phyloP scores from a whole-genome alignment of 2,888 invertebrate species.

The Drosophila silvestris region DNA sequence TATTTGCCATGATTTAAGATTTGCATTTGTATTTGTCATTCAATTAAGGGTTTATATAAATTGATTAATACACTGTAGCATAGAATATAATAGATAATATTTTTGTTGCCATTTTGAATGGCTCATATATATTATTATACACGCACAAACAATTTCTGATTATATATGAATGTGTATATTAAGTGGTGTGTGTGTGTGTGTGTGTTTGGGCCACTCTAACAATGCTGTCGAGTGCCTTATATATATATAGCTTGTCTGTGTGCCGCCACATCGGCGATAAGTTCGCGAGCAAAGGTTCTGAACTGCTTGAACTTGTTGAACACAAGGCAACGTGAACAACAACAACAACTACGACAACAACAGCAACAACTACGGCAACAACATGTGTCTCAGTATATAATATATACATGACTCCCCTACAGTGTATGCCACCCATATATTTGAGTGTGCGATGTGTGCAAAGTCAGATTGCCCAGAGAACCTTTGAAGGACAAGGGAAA shows the following conservation, averaged over 20 bases:
- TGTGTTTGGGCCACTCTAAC: slow-evolving; percentile 59
- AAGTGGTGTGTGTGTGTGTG: background rate
- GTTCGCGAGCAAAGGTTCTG: slow-evolving; percentile 81
- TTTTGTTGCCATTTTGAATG: background rate
- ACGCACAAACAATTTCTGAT: background rate
- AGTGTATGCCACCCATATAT: slow-evolving; percentile 45
- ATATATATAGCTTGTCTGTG: background rate
- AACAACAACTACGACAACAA: slow-evolving; percentile 7
- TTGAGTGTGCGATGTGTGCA: slow-evolving; percentile 19
- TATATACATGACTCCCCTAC: slow-evolving; percentile 34
- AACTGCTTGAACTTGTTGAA: slow-evolving; percentile 75
- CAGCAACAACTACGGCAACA: slow-evolving; percentile 2
- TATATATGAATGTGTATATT: background rate
- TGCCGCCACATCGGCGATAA: slow-evolving; percentile 61
- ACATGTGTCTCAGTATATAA: slow-evolving; percentile 26
- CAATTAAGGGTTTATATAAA: background rate
- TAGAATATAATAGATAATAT: background rate
- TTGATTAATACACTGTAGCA: background rate
- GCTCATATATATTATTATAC: background rate
- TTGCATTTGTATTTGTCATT: too few species aligned
- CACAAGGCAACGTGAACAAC: slow-evolving; percentile 38
- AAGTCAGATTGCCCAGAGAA: slow-evolving; percentile 53
- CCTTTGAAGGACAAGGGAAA: slow-evolving; percentile 12
- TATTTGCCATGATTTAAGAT: too few species aligned
- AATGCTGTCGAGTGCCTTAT: slow-evolving; percentile 30